Evolutionary conservation across 2,113 vertebrate species (phyloP), one percentile per base, ranked within the genome.

Genomic region (Lophochroa leadbeateri): DNA sequence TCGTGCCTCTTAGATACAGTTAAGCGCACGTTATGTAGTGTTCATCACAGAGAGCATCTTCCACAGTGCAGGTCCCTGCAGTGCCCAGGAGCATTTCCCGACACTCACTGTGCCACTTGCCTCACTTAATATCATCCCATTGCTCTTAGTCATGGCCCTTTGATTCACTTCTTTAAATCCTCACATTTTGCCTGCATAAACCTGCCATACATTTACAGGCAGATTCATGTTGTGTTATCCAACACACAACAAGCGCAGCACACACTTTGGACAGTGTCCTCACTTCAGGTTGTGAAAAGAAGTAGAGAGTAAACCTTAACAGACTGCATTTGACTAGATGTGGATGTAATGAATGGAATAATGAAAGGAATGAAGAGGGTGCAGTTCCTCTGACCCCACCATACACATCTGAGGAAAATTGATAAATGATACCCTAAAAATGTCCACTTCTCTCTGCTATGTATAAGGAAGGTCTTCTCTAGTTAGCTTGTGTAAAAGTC

Each of bases 111-210:
- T 85, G 82, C 60, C 61, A 68, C 83, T 94, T 93, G 46, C n/a
- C 80, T 92, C 47, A 60, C n/a, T 93, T 88, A 91, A 83, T 88
- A 93, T 76, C 69, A 72, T 55, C 44, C 74, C 46, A 43, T 93
- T 96, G 93, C 39, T 96, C 88, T 86, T 89, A 72, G 88, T 88
- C 95, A 95, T 1, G 0, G 61, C n/a, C 35, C 12, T 49, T 60
- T 91, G 69, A 88, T 92, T 96, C 80, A 86, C 80, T 86, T 88
- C 58, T 93, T 92, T 21, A 92, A 91, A 91, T 89, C 70, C 37
- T 79, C 83, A 68, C 57, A 68, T 86, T 95, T 78, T 75, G 88
- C 55, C 33, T 84, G 57, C 83, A 84, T 95, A 96, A 96, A 94
- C 61, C 90, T 95, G 90, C 61, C 86, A 33, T 37, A 33, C 71